These are phyloP conservation scores for Caenorhabditis sulstoni DNA, from an alignment of 2,888 invertebrate species.

Conservation along the genomic window DNA sequence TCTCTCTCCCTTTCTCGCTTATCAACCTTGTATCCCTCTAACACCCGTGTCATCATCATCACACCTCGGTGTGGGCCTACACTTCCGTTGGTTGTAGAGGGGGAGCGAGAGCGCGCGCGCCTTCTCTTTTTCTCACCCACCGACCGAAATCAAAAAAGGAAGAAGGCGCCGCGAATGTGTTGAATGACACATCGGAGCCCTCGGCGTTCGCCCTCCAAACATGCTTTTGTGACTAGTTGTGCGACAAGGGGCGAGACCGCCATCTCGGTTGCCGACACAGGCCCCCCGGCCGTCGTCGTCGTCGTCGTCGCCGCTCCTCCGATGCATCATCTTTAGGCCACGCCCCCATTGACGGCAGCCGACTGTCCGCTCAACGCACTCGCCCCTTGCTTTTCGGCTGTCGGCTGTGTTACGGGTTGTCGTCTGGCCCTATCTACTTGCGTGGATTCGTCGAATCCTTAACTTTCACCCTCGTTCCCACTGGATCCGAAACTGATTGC, in stretches of 20 bases:
- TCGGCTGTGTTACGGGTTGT: conserved; percentile 37
- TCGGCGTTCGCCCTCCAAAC: conserved; percentile 33
- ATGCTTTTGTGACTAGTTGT: conserved; percentile 54
- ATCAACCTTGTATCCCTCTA: no score
- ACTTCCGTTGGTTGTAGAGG: conserved; percentile 20
- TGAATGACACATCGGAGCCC: conserved; percentile 35
- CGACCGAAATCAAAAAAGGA: no score
- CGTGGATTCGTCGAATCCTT: conserved; percentile 22
- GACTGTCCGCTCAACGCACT: conserved; percentile 58
- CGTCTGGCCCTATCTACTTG: conserved; percentile 27
- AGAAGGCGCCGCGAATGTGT: conserved; percentile 31
- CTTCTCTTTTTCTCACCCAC: no score
- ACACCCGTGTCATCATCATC: no score
- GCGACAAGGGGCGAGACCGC: conserved; percentile 40
- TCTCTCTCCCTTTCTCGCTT: no score
- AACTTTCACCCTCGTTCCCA: conserved; percentile 12
- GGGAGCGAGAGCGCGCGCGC: background rate
- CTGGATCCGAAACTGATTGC: conserved; percentile 2
- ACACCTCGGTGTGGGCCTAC: background rate
- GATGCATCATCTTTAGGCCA: conserved; percentile 58
- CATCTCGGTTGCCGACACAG: conserved; percentile 33
- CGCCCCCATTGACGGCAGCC: conserved; percentile 45
- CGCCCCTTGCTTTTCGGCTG: conserved; percentile 58
- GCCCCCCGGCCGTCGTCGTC: conserved; percentile 15
- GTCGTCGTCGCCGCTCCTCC: conserved; percentile 29